Evolutionary conservation across 1,140 invertebrate species (phyloP), one percentile per base, ranked within the genome.

Genomic region (Caenorhabditis tropicalis): DNA sequence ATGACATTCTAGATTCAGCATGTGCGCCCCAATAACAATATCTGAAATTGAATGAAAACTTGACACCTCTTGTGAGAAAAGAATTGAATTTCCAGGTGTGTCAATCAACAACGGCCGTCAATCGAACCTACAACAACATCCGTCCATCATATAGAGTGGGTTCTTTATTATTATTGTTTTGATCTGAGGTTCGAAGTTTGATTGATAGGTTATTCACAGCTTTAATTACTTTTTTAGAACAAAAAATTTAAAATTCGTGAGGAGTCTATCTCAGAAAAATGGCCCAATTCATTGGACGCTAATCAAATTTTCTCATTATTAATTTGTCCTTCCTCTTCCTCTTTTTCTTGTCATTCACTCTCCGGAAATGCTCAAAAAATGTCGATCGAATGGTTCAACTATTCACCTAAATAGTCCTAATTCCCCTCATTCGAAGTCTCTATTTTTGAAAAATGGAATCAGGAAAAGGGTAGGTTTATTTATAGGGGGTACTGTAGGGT

Each of bases 1-100:
- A 19, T 7, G 21, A 27, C n/a, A n/a, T n/a, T n/a, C n/a, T 31
- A 27, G 2, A 58, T 58, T 58, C 21, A 27, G 21, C 16, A 27
- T 58, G 10, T 58, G 7, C 86, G 83, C 15, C 86, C 88, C n/a
- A 90, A 81, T 6, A 43, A 43, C 39, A 12, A 6, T 43, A 12
- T 43, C 12, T 43, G 39, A 43, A 43, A 43, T n/a, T n/a, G n/a
- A n/a, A n/a, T n/a, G n/a, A n/a, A n/a, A n/a, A n/a, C n/a, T n/a
- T 56, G 53, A 5, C 53, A 51, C 48, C 48, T 19, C n/a, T 46
- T 16, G 43, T 46, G 43, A 46, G n/a, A 51, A 51, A 16, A 51
- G 1, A 51, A 19, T 51, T 51, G n/a, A n/a, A 51, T n/a, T 74
- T 74, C 33, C 65, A 74, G 65, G 65, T 74, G 16, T 74, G 65